Conservation (phyloP, 2,888 invertebrate genomes). For the Parnassius glacialis region DNA sequence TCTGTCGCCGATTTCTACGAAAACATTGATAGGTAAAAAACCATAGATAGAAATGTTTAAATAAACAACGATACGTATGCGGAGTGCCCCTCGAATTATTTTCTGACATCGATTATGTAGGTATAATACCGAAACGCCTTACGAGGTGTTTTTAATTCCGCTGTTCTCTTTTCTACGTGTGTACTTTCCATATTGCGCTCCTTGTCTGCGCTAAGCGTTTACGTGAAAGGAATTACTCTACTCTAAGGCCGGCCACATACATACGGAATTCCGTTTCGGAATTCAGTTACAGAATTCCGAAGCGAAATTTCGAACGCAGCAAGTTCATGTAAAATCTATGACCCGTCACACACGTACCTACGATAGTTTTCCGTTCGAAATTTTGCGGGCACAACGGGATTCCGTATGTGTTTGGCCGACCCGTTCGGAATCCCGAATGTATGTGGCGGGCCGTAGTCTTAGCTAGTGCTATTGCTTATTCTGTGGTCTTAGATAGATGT, state of each 20-base stretch:
- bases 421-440: too few species aligned
- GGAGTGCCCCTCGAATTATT: not conserved
- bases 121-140: not conserved
- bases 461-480: too few species aligned
- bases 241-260: not conserved
- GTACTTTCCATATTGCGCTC: not conserved
- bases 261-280: too few species aligned
- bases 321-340: too few species aligned
- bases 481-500: not conserved
- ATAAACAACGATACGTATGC: not conserved
- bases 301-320: too few species aligned
- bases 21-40: not conserved
- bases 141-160: not conserved
- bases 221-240: not conserved
- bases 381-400: too few species aligned
- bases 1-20: not conserved
- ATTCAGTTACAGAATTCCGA: too few species aligned
- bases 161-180: not conserved
- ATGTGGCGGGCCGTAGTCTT: too few species aligned
- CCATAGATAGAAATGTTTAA: not conserved
- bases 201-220: not conserved
- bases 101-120: not conserved
- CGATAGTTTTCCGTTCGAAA: too few species aligned
- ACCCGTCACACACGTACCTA: too few species aligned
- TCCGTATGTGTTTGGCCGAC: too few species aligned